Conservation (phyloP, 1,140 invertebrate genomes). For the Ephestia elutella region DNA sequence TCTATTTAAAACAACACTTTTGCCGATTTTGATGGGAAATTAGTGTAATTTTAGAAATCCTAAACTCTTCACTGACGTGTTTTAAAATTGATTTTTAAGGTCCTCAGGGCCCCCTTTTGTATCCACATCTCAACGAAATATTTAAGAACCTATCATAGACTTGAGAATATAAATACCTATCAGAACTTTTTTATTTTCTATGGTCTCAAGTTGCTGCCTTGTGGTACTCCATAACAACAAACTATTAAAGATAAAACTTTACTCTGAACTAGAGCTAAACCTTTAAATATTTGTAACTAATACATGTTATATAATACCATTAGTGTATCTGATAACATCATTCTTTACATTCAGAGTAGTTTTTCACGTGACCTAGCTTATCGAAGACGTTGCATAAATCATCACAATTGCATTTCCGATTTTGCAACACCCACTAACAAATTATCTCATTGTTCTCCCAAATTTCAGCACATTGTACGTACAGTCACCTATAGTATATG, state of each 20-base stretch:
- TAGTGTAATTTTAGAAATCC: no score
- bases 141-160: no score
- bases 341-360: background rate
- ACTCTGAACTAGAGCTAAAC: no score
- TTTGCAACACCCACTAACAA: slow-evolving; percentile 14
- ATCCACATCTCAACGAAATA: no score
- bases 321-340: no score
- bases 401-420: slow-evolving; percentile 19
- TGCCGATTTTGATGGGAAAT: background rate
- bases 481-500: background rate
- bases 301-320: no score
- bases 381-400: slow-evolving; percentile 19
- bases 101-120: no score
- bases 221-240: background rate
- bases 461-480: background rate
- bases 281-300: no score
- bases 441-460: slow-evolving; percentile 15
- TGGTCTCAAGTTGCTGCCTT: background rate
- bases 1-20: no score
- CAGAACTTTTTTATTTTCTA: background rate
- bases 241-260: background rate
- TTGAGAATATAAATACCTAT: no score
- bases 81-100: no score
- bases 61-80: no score
- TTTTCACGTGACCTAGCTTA: slow-evolving; percentile 9